Percentiles rank a stretch among this genome's conserved stretches.
These are phyloP conservation scores for Chironomus tepperi DNA, from an alignment of 1,140 invertebrate species.

Conservation along the genomic window DNA sequence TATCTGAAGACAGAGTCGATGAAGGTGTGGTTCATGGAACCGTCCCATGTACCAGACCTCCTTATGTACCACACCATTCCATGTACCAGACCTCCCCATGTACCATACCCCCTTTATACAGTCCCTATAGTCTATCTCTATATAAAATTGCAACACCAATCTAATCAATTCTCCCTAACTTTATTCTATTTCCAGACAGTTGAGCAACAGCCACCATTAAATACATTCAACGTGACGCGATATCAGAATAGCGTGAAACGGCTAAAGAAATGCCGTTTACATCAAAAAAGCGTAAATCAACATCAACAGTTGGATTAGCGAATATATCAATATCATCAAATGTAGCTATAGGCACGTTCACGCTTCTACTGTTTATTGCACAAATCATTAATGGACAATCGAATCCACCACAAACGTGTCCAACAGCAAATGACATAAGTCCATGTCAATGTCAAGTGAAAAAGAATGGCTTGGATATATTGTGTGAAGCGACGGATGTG, in stretches of 20 bases:
- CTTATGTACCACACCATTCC: too few species aligned
- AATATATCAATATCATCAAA: neutral
- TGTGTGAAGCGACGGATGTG: constrained; percentile 74
- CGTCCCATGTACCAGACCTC: too few species aligned
- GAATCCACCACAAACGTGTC: constrained; percentile 53
- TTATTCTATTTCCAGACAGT: neutral
- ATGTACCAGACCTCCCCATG: too few species aligned
- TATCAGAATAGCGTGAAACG: constrained; percentile 14
- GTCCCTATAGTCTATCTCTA: too few species aligned
- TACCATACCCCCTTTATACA: too few species aligned
- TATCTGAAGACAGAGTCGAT: too few species aligned
- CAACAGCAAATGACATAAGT: constrained; percentile 55
- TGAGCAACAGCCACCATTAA: neutral
- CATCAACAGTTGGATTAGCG: constrained; percentile 11
- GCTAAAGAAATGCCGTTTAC: neutral
- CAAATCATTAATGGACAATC: constrained; percentile 6
- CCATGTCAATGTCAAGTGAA: constrained; percentile 75
- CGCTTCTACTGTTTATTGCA: neutral
- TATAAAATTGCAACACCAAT: too few species aligned
- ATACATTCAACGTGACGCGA: neutral
- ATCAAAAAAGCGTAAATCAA: constrained; percentile 4
- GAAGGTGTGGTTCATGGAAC: too few species aligned
- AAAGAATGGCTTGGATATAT: constrained; percentile 74
- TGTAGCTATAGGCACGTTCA: neutral
- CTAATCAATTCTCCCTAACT: neutral